phyloP scores from a whole-genome alignment of 1,140 invertebrate genomes.

The Thaumatotibia leucotreta region DNA sequence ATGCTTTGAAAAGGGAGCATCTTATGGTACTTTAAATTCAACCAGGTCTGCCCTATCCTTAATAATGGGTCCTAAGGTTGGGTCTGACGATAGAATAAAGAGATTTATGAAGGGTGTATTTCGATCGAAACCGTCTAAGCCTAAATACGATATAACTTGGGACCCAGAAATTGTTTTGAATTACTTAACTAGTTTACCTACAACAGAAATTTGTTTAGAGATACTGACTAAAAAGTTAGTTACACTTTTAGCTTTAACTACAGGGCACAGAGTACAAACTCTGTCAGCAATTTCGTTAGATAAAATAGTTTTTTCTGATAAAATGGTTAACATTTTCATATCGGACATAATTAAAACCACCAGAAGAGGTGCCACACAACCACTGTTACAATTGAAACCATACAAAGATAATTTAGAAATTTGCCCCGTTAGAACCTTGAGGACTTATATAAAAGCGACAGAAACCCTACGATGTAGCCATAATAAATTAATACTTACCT shows the following conservation, averaged over 20 bases:
- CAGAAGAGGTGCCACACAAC: background rate
- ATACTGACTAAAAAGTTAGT: slow-evolving; percentile 8
- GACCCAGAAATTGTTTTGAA: slow-evolving; percentile 20
- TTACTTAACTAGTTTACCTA: background rate
- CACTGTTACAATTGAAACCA: background rate
- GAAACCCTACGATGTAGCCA: background rate
- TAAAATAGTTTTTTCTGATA: background rate
- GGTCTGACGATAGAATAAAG: slow-evolving; percentile 13
- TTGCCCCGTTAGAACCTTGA: background rate
- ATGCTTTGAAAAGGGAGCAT: background rate
- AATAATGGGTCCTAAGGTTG: background rate
- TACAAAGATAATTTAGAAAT: background rate
- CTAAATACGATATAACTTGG: slow-evolving; percentile 34
- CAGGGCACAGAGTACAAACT: slow-evolving; percentile 13
- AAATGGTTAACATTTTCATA: background rate
- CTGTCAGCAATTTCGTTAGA: background rate
- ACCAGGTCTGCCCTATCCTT: slow-evolving; percentile 9
- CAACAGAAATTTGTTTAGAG: background rate
- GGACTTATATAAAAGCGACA: background rate
- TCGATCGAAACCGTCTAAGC: slow-evolving; percentile 21
- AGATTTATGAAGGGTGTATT: slow-evolving; percentile 35
- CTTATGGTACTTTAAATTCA: slow-evolving; percentile 15
- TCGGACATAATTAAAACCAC: slow-evolving; percentile 1
- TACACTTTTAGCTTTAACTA: background rate
- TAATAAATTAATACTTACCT: background rate